Evolutionary conservation across 1,140 invertebrate genomes (phyloP).

Genomic region (Nomia melanderi): DNA sequence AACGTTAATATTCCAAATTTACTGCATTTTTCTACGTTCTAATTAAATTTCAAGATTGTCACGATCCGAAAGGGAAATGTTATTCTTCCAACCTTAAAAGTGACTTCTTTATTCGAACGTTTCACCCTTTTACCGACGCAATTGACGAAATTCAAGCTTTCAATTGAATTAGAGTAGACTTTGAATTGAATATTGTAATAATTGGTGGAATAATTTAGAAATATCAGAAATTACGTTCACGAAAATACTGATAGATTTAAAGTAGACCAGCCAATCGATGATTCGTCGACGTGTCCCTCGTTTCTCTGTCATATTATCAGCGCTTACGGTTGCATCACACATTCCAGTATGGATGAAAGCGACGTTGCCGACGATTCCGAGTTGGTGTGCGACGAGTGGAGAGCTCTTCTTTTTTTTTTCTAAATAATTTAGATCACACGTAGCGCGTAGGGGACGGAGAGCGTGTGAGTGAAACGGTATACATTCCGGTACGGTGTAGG

Average conservation of each 20-base stretch:
- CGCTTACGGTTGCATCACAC: conserved; percentile 20
- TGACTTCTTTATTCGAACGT: too few species aligned
- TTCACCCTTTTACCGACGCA: too few species aligned
- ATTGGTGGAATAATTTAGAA: too few species aligned
- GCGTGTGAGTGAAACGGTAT: conserved; percentile 19
- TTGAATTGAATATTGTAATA: too few species aligned
- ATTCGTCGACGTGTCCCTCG: conserved; percentile 29
- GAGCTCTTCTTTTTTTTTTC: conserved; percentile 25
- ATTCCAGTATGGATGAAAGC: conserved; percentile 46
- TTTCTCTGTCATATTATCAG: conserved; percentile 28
- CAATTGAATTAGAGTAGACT: too few species aligned
- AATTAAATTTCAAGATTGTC: too few species aligned
- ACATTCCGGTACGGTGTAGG: conserved; percentile 64
- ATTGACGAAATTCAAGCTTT: too few species aligned
- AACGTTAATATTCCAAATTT: background rate
- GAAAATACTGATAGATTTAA: too few species aligned
- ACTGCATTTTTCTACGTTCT: too few species aligned
- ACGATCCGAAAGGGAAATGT: too few species aligned
- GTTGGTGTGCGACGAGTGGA: background rate
- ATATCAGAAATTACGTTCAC: too few species aligned
- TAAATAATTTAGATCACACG: conserved; percentile 45
- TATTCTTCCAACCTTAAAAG: too few species aligned
- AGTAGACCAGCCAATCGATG: conserved; percentile 26
- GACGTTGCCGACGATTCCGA: conserved; percentile 30
- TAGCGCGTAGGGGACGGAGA: conserved; percentile 15